Evolutionary conservation across 2,113 vertebrate genomes (phyloP).

Genomic region (Paraplagusia blochii): DNA sequence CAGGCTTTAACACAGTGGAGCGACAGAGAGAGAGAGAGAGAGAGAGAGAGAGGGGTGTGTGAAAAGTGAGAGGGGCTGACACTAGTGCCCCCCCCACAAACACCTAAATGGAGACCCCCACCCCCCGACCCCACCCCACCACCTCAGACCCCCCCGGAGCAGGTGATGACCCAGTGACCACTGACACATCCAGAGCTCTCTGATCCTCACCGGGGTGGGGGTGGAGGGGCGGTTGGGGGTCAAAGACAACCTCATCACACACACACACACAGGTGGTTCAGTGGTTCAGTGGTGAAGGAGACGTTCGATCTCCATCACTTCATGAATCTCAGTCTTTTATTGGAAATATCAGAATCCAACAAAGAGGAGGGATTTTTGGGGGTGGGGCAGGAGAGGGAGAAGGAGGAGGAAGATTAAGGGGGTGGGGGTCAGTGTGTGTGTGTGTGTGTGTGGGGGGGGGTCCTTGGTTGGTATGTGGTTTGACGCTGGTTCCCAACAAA

Average conservation of each 20-base stretch:
- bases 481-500: constrained; percentile 69
- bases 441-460: no score
- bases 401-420: no score
- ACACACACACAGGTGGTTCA: no score
- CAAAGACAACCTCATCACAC: constrained; percentile 35
- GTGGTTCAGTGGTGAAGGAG: no score
- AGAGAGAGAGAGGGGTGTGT: constrained; percentile 10
- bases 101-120: constrained; percentile 38
- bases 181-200: constrained; percentile 59
- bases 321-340: no score
- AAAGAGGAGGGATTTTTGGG: no score
- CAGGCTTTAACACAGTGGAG: constrained; percentile 10
- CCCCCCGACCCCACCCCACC: neutral
- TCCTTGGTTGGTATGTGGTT: constrained; percentile 71
- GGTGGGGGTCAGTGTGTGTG: no score
- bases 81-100: constrained; percentile 15
- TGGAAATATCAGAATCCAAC: no score
- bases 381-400: no score
- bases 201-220: constrained; percentile 55
- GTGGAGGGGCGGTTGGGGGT: no score
- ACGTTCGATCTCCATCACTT: no score
- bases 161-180: constrained; percentile 54
- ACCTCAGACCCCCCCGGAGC: constrained; percentile 24
- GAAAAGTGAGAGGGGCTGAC: constrained; percentile 38
- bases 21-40: constrained; percentile 12